Evolutionary conservation across 1,140 invertebrate species (phyloP), one percentile per base, ranked within the genome.

Genomic region (Caenorhabditis inopinata): DNA sequence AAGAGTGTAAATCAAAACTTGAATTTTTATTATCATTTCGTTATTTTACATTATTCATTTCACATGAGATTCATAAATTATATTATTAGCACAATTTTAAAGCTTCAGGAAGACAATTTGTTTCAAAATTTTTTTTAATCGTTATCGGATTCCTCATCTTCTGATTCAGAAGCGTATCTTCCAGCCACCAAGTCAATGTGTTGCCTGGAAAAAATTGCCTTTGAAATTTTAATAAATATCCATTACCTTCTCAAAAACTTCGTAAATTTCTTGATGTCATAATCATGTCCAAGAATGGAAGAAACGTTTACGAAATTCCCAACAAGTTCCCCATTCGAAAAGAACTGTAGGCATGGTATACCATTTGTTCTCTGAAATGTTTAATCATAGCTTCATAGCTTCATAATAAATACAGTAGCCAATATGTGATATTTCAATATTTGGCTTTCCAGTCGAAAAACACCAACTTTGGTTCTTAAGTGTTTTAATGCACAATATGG

Each of bases 231-330:
- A 32, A 58, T 16, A 58, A 32, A 32, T 16, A 42, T 7, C 14
- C 14, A 42, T 5, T 6, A 68, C 58, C 32, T n/a, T 68, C 58
- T 68, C 32, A 68, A 68, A 21, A 68, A 42, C n/a, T 68, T 35
- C 2, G n/a, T 38, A 18, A 68, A n/a, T 21, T 68, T 68, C n/a
- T 68, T 68, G 32, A 16, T 21, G n/a, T 68, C 58, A 68, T 68
- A 68, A 27, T 79, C 78, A 3, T 93, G 92, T 6, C 95, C 95
- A 35, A 98, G 90, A 85, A 94, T 93, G 87, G 95, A 92, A 11
- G 93, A 92, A 16, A 98, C 85, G 42, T 93, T 90, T 5, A 98
- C 92, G 91, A 97, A 97, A 90, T 96, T 98, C 7, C 94, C 95
- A 87, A 98, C 93, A 6, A 97, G 90, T 85, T 94, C 93, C 12